Percentiles rank a stretch among this genome's conserved stretches.
phyloP scores from a whole-genome alignment of 2,113 vertebrate species.

The Notothenia coriiceps region DNA sequence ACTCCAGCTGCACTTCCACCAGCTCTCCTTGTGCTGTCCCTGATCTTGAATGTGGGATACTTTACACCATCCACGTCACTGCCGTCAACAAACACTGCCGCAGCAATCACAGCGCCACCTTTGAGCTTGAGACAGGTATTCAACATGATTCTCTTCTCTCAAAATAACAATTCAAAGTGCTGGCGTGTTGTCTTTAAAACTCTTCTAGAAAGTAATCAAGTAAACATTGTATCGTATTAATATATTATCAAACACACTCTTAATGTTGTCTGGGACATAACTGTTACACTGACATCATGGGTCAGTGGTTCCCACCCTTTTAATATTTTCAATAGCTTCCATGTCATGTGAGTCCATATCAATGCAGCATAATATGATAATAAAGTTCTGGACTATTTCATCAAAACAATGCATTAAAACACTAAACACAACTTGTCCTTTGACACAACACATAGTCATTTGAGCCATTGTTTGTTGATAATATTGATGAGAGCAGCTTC shows the following conservation, averaged over 20 bases:
- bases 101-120: slow-evolving; percentile 68
- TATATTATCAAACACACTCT: neutral
- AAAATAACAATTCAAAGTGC: neutral
- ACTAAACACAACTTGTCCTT: too few relatives aligned
- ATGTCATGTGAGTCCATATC: too few relatives aligned
- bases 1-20: slow-evolving; percentile 60
- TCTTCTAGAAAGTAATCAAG: neutral
- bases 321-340: too few relatives aligned
- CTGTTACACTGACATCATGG: neutral
- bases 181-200: neutral
- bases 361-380: too few relatives aligned
- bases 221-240: neutral
- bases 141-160: neutral
- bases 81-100: slow-evolving; percentile 75
- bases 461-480: too few relatives aligned
- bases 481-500: too few relatives aligned
- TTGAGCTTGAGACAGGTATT: slow-evolving; percentile 81
- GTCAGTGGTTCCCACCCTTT: neutral
- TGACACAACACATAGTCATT: too few relatives aligned
- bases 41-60: slow-evolving; percentile 78
- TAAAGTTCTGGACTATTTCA: too few relatives aligned
- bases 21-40: slow-evolving; percentile 69
- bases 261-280: too few relatives aligned
- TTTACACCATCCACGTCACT: slow-evolving; percentile 76
- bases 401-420: too few relatives aligned